Conservation (phyloP, 30 jellyfish, hydroid and myxozoan species). For the Mastigias papua region DNA sequence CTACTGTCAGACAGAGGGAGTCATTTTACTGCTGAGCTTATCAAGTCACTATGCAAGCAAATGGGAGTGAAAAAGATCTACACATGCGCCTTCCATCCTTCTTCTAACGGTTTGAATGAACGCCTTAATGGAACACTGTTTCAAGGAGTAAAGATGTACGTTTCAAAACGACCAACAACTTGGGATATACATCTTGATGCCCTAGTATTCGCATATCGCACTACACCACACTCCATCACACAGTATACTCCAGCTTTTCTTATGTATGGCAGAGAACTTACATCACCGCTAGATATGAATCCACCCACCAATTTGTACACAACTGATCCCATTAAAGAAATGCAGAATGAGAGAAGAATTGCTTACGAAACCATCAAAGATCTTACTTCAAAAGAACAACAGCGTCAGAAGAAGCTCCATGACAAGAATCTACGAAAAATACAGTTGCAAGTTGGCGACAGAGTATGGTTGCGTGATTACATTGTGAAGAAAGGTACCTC, state of each 20-base stretch:
- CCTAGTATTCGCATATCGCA: slow-evolving; percentile 33
- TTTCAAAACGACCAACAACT: slow-evolving; percentile 51
- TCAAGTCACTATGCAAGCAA: slow-evolving; percentile 36
- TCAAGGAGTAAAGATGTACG: too few species aligned
- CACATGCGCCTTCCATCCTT: slow-evolving; percentile 73
- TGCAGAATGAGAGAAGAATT: slow-evolving; percentile 20
- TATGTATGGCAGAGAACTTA: slow-evolving; percentile 41
- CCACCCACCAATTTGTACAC: slow-evolving; percentile 23
- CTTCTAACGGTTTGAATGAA: slow-evolving; percentile 46
- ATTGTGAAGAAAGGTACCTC: slow-evolving; percentile 18
- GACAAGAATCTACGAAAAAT: slow-evolving; percentile 12
- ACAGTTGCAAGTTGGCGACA: slow-evolving; percentile 16
- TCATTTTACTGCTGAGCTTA: slow-evolving; percentile 22
- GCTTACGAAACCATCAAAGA: slow-evolving; percentile 51
- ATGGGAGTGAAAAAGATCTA: slow-evolving; percentile 53
- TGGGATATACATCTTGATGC: slow-evolving; percentile 60
- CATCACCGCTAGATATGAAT: slow-evolving; percentile 44
- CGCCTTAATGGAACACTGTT: slow-evolving; percentile 60
- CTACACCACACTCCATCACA: slow-evolving; percentile 68
- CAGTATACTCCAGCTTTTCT: slow-evolving; percentile 53
- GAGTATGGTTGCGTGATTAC: slow-evolving; percentile 35
- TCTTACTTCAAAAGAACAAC: slow-evolving; percentile 34
- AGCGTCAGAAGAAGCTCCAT: slow-evolving; percentile 24
- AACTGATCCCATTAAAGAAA: slow-evolving; percentile 16
- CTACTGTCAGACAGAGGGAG: slow-evolving; percentile 59